A percentile compares a stretch with the other conserved stretches of the same genome.
Conservation (phyloP, 2,113 vertebrate species). For the Atlantisia rogersi region DNA sequence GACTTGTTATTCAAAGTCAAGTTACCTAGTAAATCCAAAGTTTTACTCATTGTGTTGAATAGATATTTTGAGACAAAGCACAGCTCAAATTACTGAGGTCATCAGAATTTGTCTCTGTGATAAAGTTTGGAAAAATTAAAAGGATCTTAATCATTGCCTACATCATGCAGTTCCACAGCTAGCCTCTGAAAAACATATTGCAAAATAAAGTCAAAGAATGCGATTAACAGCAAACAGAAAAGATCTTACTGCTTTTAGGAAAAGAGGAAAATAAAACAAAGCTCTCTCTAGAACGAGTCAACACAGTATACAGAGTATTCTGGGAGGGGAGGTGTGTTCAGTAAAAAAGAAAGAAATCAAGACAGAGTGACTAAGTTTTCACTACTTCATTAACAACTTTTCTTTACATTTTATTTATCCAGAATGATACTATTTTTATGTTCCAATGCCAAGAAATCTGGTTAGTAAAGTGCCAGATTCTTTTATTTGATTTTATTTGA, state of each 20-base stretch:
- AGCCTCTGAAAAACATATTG: not conserved
- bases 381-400: slow-evolving; percentile 78
- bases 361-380: slow-evolving; percentile 50
- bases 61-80: not conserved
- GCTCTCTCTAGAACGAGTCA: not conserved
- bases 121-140: not conserved
- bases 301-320: not conserved
- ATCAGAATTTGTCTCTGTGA: not conserved
- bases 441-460: slow-evolving; percentile 84
- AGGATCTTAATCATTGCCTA: not conserved
- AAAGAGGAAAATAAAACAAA: not conserved
- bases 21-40: not conserved
- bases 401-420: slow-evolving; percentile 78
- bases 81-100: not conserved
- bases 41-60: not conserved
- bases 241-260: not conserved
- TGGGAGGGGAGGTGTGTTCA: too few species aligned
- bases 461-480: slow-evolving; percentile 89
- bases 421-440: slow-evolving; percentile 77
- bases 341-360: not conserved
- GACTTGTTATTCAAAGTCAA: not conserved
- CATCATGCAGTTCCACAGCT: not conserved
- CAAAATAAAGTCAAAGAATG: not conserved
- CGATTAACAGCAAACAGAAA: not conserved
- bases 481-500: slow-evolving; percentile 93